Percentiles rank a stretch among this genome's conserved stretches.
Evolutionary conservation across 2,888 invertebrate genomes (phyloP).

Genomic region (Drymonia ruficornis): DNA sequence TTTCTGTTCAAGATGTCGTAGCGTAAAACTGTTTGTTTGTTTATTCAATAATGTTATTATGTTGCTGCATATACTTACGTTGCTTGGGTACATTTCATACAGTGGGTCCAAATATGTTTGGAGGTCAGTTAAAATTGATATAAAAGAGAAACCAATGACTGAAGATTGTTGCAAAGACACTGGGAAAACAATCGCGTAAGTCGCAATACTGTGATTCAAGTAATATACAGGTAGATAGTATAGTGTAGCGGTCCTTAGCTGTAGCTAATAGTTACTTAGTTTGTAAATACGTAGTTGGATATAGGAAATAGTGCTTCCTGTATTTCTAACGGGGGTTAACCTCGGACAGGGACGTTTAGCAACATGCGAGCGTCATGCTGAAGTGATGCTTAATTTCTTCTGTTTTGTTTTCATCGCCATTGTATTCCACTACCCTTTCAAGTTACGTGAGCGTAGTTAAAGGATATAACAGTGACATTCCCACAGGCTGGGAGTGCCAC

Average conservation of each 20-base stretch:
- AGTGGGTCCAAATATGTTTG: slow-evolving; percentile 17
- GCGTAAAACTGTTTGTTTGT: neutral
- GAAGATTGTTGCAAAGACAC: slow-evolving; percentile 1
- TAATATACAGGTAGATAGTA: neutral
- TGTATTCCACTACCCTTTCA: too few relatives aligned
- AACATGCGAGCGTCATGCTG: too few relatives aligned
- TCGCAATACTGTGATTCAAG: neutral
- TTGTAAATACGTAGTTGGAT: neutral
- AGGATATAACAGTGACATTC: too few relatives aligned
- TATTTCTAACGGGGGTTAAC: too few relatives aligned
- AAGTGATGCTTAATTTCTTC: too few relatives aligned
- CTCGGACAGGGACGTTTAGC: too few relatives aligned
- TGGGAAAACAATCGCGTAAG: neutral
- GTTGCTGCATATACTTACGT: slow-evolving; percentile 7
- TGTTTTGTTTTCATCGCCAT: too few relatives aligned
- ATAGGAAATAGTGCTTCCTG: too few relatives aligned
- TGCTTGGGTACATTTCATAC: slow-evolving; percentile 22
- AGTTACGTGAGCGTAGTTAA: too few relatives aligned
- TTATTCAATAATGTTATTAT: too few relatives aligned
- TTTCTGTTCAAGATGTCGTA: neutral
- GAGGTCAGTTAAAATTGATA: slow-evolving; percentile 14
- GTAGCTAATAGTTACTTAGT: too few relatives aligned
- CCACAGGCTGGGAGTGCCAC: too few relatives aligned
- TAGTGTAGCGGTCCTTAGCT: neutral
- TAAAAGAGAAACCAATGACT: neutral